A percentile compares a stretch with the other conserved stretches of the same genome.
phyloP scores from a whole-genome alignment of 2,113 vertebrate genomes.

The Hystrix cristata region DNA sequence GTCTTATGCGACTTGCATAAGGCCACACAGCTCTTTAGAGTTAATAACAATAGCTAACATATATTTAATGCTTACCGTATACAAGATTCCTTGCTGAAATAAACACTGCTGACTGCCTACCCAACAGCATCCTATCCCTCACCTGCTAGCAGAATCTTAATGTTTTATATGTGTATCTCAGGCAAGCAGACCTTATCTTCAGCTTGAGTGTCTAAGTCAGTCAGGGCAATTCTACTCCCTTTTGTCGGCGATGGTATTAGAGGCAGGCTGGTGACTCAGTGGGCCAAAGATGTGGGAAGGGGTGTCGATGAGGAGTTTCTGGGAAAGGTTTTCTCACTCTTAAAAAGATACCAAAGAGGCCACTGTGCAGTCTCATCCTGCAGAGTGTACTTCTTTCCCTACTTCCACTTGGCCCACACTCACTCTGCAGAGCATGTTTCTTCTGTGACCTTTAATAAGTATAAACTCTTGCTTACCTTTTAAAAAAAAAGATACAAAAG shows the following conservation, averaged over 20 bases:
- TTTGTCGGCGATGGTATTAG: not conserved
- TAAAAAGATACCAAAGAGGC: not conserved
- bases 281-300: slow-evolving; percentile 18
- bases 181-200: slow-evolving; percentile 15
- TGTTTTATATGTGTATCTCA: slow-evolving; percentile 12
- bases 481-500: not conserved
- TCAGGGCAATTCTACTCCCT: not conserved
- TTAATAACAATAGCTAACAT: slow-evolving; percentile 45
- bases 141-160: slow-evolving; percentile 3
- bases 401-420: not conserved
- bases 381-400: not conserved
- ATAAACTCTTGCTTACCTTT: not conserved
- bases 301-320: slow-evolving; percentile 2
- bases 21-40: not conserved
- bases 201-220: not conserved
- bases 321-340: slow-evolving; percentile 25
- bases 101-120: not conserved
- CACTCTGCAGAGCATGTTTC: not conserved
- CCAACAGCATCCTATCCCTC: not conserved
- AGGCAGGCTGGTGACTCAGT: not conserved
- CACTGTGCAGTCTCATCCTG: not conserved
- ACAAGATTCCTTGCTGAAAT: not conserved
- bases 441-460: not conserved
- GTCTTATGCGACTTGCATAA: not conserved
- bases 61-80: not conserved